Conservation (phyloP, 2,797 vertebrate genomes). For the Falco berigora region DNA sequence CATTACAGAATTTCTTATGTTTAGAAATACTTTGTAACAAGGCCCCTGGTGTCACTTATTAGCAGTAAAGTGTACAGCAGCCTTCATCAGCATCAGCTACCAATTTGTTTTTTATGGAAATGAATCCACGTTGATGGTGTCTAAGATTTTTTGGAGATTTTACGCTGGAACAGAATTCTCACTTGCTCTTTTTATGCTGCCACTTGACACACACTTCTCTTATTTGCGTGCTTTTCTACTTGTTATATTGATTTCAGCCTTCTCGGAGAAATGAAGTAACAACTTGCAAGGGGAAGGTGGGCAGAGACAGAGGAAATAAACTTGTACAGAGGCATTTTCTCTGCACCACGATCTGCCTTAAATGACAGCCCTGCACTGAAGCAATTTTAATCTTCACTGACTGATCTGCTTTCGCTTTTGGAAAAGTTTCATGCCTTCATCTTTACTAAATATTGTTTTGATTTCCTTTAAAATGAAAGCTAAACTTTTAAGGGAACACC, state of each 20-base stretch:
- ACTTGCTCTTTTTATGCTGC: constrained; percentile 12
- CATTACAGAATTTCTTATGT: constrained; percentile 59
- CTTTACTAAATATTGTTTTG: neutral
- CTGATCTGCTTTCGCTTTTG: neutral
- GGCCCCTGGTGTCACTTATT: constrained; percentile 65
- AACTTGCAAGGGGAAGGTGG: neutral
- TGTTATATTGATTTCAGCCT: constrained; percentile 38
- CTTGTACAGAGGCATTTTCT: neutral
- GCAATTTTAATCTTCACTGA: neutral
- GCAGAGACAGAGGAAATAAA: constrained; percentile 19
- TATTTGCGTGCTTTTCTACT: constrained; percentile 24
- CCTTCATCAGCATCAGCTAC: constrained; percentile 51
- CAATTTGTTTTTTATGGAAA: constrained; percentile 64
- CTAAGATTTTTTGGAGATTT: constrained; percentile 10
- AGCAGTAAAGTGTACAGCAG: constrained; percentile 53
- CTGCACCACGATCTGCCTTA: neutral
- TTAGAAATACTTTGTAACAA: constrained; percentile 69
- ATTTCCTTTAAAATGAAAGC: neutral
- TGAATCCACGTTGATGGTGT: neutral
- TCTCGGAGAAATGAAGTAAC: neutral
- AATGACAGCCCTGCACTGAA: neutral
- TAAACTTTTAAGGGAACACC: neutral
- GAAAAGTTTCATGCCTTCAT: neutral
- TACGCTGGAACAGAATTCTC: constrained; percentile 10
- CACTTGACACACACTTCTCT: neutral